phyloP scores from a whole-genome alignment of 2,113 vertebrate genomes.

The Globicephala melas region DNA sequence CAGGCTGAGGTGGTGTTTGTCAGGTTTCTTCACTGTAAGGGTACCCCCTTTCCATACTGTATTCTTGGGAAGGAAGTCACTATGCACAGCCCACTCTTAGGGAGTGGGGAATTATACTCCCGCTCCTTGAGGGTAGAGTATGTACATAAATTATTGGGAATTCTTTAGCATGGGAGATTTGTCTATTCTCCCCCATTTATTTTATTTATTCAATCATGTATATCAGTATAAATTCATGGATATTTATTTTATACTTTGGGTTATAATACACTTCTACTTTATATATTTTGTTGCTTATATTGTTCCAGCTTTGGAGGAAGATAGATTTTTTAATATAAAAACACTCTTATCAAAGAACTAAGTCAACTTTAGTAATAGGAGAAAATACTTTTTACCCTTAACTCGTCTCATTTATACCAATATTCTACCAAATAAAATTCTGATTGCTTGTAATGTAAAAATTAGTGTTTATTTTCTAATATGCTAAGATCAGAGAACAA shows the following conservation, averaged over 20 bases:
- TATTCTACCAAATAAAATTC: background rate
- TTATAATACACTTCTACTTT: background rate
- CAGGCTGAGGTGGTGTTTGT: background rate
- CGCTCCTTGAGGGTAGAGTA: background rate
- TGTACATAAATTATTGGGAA: background rate
- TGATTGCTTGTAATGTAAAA: background rate
- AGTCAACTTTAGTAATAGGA: background rate
- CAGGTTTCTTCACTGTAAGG: background rate
- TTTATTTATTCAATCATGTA: background rate
- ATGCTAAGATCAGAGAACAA: background rate
- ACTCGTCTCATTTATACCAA: background rate
- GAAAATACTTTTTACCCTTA: background rate
- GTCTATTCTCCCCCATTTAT: background rate
- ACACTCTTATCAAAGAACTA: background rate
- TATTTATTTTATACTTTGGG: background rate
- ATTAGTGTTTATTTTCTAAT: conserved; percentile 33
- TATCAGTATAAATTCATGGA: background rate
- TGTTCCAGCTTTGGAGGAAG: conserved; percentile 9
- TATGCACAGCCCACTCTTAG: background rate
- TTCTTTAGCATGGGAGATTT: background rate
- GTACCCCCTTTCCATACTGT: background rate
- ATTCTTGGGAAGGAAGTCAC: background rate
- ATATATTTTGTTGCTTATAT: background rate
- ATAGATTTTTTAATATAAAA: background rate
- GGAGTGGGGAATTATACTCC: background rate